Conservation (phyloP, 1,140 invertebrate species). For the Episyrphus balteatus region DNA sequence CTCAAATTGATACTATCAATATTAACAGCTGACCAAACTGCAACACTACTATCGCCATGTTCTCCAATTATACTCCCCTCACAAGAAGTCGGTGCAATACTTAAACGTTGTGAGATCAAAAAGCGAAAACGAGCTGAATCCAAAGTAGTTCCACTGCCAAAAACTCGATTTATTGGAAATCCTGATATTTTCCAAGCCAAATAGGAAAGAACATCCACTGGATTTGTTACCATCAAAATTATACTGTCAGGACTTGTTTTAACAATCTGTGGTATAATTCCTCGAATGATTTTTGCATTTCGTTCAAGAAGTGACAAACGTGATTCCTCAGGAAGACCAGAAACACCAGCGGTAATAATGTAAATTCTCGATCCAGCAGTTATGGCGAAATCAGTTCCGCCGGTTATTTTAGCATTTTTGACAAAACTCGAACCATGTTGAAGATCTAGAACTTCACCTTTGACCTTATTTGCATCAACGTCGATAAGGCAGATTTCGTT, state of each 20-base stretch:
- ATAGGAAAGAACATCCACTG: conserved; percentile 78
- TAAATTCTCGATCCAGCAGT: conserved; percentile 66
- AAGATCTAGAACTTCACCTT: conserved; percentile 12
- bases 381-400: conserved; percentile 50
- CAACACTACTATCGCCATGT: conserved; percentile 68
- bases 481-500: conserved; percentile 11
- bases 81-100: conserved; percentile 61
- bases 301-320: conserved; percentile 66
- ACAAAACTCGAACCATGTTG: conserved; percentile 9
- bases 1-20: conserved; percentile 63
- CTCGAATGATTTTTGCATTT: conserved; percentile 75
- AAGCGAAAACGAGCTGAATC: conserved; percentile 78
- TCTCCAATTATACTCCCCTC: conserved; percentile 81
- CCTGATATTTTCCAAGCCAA: conserved; percentile 79
- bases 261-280: conserved; percentile 61
- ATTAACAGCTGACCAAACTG: conserved; percentile 86
- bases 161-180: conserved; percentile 66
- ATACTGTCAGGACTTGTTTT: conserved; percentile 74
- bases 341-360: conserved; percentile 74
- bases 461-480: conserved; percentile 1
- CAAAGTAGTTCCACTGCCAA: conserved; percentile 80
- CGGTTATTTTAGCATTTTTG: conserved; percentile 6
- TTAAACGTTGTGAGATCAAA: conserved; percentile 62
- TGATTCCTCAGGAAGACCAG: conserved; percentile 71
- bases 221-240: conserved; percentile 73